Evolutionary conservation across 2,113 vertebrate genomes (phyloP), one percentile per base, ranked within the genome.

Genomic region (Leptobrachium ailaonicum): DNA sequence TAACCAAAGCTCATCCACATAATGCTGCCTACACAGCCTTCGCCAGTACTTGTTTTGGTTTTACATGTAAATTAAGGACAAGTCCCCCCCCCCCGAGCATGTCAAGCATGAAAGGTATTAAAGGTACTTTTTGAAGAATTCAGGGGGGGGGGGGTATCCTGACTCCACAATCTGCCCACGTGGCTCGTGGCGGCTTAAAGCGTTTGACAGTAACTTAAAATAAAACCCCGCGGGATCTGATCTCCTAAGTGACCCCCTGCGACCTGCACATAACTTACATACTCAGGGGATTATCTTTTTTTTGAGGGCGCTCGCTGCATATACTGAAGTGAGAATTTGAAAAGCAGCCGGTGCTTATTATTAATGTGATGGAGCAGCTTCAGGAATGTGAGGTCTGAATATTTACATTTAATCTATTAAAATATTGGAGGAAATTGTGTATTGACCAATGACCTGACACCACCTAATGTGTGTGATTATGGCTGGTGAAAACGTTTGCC

Each of bases 61-160:
- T 32, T 32, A 32, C 20, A 32, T 32, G 20, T 32, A 32, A 32
- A 32, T 32, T 32, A 32, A 32, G 20, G 20, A 32, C 20, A 32
- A 32, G 20, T 32, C 20, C 20, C 20, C 20, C 20, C 20, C 20
- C 20, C 20, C 20, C 20, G 47, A 50, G 47, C 8, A 50, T 56
- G 64, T 42, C 54, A 78, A 63, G 68, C 67, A 78, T 71, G 76
- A 14, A 63, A 71, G 67, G 11, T 71, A 78, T 78, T 71, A 41
- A 41, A 71, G 60, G 42, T 50, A 50, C 58, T 47, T 42, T 78
- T 58, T 12, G 42, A 41, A 77, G 66, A 71, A 70, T 41, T 70
- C 66, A 69, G 60, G 45, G 13, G 5, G 45, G 63, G 75, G 9
- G 76, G 20, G 41, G 2, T 77, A 54, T 66, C 2, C 47, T 68